A percentile compares a stretch with the other conserved stretches of the same genome.
These are phyloP conservation scores for Gavialis gangeticus DNA, from an alignment of 2,113 vertebrate genomes.

Conservation along the genomic window DNA sequence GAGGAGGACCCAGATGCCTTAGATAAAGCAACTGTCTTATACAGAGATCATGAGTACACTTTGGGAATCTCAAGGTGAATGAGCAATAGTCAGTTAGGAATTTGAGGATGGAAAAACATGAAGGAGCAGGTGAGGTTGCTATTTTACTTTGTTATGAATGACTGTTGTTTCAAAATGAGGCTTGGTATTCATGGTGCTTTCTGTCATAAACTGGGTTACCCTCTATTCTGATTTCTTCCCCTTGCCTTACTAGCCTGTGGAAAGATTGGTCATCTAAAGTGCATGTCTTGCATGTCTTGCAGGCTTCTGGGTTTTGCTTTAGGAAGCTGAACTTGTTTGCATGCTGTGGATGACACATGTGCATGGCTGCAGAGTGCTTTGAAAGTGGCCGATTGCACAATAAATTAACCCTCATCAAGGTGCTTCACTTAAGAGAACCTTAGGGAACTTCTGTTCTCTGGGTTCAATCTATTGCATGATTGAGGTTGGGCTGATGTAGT, in stretches of 20 bases:
- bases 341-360: neutral
- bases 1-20: neutral
- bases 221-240: neutral
- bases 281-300: neutral
- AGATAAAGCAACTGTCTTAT: neutral
- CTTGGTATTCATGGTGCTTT: neutral
- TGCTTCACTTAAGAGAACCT: too few relatives aligned
- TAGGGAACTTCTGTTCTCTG: too few relatives aligned
- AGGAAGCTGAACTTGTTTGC: neutral
- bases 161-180: neutral
- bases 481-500: too few relatives aligned
- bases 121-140: accelerated
- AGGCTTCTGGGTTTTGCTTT: neutral
- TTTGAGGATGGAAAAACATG: neutral
- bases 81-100: neutral
- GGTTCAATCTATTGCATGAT: too few relatives aligned
- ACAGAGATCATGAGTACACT: neutral
- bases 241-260: neutral
- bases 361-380: too few relatives aligned
- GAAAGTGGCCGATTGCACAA: too few relatives aligned
- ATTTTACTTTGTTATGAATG: neutral
- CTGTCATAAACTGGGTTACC: neutral
- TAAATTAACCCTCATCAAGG: too few relatives aligned
- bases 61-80: neutral
- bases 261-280: neutral